phyloP scores from a whole-genome alignment of 2,797 vertebrate genomes.

The Knipowitschia caucasica region DNA sequence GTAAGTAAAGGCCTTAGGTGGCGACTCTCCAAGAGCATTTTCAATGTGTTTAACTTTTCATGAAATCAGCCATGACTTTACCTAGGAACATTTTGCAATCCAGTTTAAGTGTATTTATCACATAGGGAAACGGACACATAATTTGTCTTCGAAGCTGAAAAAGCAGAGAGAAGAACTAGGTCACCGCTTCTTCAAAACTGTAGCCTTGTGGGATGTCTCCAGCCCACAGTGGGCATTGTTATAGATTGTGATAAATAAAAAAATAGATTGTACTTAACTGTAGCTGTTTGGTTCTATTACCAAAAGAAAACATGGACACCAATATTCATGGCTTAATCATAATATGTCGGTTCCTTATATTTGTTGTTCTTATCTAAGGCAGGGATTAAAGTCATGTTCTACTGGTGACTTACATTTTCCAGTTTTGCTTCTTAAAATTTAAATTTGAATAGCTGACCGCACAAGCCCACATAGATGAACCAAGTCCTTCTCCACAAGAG shows the following conservation, averaged over 20 bases:
- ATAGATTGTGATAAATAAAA: neutral
- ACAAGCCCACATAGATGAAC: constrained; percentile 34
- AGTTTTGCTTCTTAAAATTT: constrained; percentile 20
- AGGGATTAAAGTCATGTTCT: constrained; percentile 7
- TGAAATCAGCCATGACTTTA: neutral
- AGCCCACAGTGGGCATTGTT: neutral
- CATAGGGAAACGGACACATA: neutral
- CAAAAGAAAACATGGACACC: neutral
- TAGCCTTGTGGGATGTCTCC: neutral
- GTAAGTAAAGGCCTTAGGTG: constrained; percentile 63
- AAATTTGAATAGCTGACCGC: constrained; percentile 27
- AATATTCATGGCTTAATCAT: neutral
- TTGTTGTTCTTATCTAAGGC: neutral
- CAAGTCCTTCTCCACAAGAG: constrained; percentile 57
- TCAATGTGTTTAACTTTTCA: neutral
- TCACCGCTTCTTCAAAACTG: neutral
- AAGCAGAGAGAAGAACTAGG: neutral
- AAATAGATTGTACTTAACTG: neutral
- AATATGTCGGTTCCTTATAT: neutral
- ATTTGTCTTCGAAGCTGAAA: neutral
- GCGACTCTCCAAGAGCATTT: too few species aligned
- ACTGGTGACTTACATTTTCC: neutral
- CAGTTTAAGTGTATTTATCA: neutral
- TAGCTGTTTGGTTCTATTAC: neutral
- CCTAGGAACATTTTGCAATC: neutral